These are phyloP conservation scores for Pangasius mekongensis DNA, from an alignment of 2,797 vertebrate genomes.

Conservation along the genomic window DNA sequence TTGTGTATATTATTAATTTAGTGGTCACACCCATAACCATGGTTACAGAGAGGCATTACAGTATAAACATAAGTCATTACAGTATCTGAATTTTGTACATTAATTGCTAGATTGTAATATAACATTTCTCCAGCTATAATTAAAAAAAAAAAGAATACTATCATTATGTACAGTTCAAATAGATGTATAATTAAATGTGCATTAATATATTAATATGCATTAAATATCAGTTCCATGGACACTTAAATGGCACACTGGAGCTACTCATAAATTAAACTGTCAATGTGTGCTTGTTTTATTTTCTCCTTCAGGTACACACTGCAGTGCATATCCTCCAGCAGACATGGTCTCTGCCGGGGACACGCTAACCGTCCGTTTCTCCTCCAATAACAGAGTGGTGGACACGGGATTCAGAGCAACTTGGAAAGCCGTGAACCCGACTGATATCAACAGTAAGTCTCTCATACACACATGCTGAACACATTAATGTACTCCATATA, in stretches of 20 bases:
- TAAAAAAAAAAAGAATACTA: neutral
- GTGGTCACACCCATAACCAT: neutral
- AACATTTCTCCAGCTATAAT: neutral
- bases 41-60: neutral
- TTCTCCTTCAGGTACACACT: constrained; percentile 71
- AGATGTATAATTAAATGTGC: neutral
- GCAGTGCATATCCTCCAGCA: constrained; percentile 67
- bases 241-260: neutral
- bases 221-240: neutral
- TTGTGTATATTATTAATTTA: neutral
- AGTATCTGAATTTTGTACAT: neutral
- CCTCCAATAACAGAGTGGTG: constrained; percentile 75
- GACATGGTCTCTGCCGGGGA: constrained; percentile 74
- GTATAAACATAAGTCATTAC: neutral
- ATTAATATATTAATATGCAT: neutral
- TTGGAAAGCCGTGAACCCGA: constrained; percentile 73
- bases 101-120: neutral
- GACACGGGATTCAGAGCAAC: constrained; percentile 75
- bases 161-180: neutral
- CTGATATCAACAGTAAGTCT: constrained; percentile 64
- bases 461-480: neutral
- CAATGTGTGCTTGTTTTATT: neutral
- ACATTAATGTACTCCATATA: too few relatives aligned
- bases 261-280: neutral
- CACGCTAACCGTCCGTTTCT: constrained; percentile 70